A percentile compares a stretch with the other conserved stretches of the same genome.
phyloP scores from a whole-genome alignment of 2,888 invertebrate genomes.

The Mesoligia furuncula region DNA sequence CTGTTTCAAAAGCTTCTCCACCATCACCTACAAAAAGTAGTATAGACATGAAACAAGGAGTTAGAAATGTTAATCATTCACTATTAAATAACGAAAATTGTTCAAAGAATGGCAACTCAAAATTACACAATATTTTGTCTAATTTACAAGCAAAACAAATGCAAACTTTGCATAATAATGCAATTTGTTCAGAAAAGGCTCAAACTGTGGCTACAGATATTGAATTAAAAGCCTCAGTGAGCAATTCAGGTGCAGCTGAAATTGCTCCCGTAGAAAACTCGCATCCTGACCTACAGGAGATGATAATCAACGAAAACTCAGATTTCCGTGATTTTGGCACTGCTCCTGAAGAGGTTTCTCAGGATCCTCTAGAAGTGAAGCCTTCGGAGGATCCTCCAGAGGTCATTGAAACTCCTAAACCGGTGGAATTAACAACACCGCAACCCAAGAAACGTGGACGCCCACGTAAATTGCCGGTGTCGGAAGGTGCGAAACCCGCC shows the following conservation, averaged over 20 bases:
- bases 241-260: slow-evolving; percentile 81
- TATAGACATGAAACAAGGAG: slow-evolving; percentile 76
- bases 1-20: slow-evolving; percentile 76
- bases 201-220: slow-evolving; percentile 75
- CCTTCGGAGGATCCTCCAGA: slow-evolving; percentile 66
- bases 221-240: slow-evolving; percentile 83
- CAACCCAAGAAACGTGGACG: slow-evolving; percentile 87
- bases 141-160: slow-evolving; percentile 86
- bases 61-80: slow-evolving; percentile 79
- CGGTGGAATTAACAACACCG: slow-evolving; percentile 82
- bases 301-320: slow-evolving; percentile 87
- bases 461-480: slow-evolving; percentile 84
- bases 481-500: slow-evolving; percentile 80
- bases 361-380: slow-evolving; percentile 87
- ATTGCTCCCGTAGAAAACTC: slow-evolving; percentile 77
- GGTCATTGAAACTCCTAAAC: slow-evolving; percentile 71
- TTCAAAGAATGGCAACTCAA: slow-evolving; percentile 89
- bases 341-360: slow-evolving; percentile 81
- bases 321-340: slow-evolving; percentile 83
- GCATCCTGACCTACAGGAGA: slow-evolving; percentile 80
- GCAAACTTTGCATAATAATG: slow-evolving; percentile 79
- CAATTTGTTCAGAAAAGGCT: slow-evolving; percentile 78
- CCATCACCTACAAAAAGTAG: slow-evolving; percentile 75
- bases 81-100: slow-evolving; percentile 86
- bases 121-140: slow-evolving; percentile 86